These are phyloP conservation scores for Drosophila sordidula DNA, from an alignment of 2,888 invertebrate genomes.

Conservation along the genomic window DNA sequence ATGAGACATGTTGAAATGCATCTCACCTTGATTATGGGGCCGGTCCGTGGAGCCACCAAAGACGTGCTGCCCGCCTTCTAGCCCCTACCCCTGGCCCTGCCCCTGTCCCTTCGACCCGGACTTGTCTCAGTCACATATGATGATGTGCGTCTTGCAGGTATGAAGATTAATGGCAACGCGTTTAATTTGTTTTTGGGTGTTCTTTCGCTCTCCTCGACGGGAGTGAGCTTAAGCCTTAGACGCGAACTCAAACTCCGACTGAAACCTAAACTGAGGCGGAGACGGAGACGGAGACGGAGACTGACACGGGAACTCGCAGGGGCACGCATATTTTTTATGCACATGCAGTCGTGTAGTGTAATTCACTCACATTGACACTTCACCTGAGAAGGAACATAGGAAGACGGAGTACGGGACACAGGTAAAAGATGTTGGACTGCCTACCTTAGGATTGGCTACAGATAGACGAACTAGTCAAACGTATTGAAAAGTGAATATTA, in stretches of 20 bases:
- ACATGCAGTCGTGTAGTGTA: constrained; percentile 38
- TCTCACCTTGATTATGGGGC: constrained; percentile 82
- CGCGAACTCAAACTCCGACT: constrained; percentile 5
- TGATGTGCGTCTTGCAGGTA: constrained; percentile 51
- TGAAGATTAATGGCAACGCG: constrained; percentile 79
- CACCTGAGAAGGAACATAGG: constrained; percentile 3
- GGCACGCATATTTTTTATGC: constrained; percentile 35
- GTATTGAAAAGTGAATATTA: too few species aligned
- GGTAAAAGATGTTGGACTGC: neutral
- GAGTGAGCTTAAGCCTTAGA: constrained; percentile 17
- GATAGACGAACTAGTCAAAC: too few species aligned
- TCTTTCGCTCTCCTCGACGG: constrained; percentile 38
- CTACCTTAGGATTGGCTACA: too few species aligned
- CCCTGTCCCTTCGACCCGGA: constrained; percentile 1
- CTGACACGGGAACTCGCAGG: neutral
- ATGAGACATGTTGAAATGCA: constrained; percentile 84
- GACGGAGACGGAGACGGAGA: neutral
- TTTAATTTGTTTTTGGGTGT: constrained; percentile 82
- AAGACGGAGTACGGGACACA: neutral
- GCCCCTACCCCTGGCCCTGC: too few species aligned
- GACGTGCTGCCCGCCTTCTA: constrained; percentile 29
- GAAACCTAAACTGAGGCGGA: neutral
- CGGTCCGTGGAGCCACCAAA: constrained; percentile 57
- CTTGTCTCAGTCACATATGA: constrained; percentile 29
- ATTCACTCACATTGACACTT: constrained; percentile 66